These are phyloP conservation scores for Vanessa atalanta DNA, from an alignment of 1,140 invertebrate species.

Conservation along the genomic window DNA sequence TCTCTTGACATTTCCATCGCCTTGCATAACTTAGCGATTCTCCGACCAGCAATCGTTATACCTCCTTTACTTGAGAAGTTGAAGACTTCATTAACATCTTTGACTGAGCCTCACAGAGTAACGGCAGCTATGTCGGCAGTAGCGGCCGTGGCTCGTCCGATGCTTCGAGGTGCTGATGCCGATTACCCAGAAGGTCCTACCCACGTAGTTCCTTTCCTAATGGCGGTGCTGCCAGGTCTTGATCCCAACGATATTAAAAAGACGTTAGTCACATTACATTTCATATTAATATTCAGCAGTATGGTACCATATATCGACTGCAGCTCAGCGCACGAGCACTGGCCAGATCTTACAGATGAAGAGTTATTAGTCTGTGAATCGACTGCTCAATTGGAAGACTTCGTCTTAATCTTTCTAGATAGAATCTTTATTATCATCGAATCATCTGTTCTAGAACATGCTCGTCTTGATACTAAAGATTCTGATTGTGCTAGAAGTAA, in stretches of 20 bases:
- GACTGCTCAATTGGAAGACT: constrained; percentile 91
- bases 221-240: constrained; percentile 91
- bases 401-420: constrained; percentile 93
- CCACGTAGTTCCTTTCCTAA: constrained; percentile 90
- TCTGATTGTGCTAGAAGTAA: constrained; percentile 83
- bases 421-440: constrained; percentile 88
- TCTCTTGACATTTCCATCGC: constrained; percentile 84
- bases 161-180: constrained; percentile 84
- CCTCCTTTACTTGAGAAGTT: constrained; percentile 91
- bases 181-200: constrained; percentile 88
- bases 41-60: constrained; percentile 91
- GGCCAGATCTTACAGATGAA: constrained; percentile 87
- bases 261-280: constrained; percentile 88
- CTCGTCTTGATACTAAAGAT: constrained; percentile 84
- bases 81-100: constrained; percentile 88
- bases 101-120: constrained; percentile 93
- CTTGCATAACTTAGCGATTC: constrained; percentile 87
- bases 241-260: constrained; percentile 95
- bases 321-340: constrained; percentile 85
- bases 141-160: constrained; percentile 85
- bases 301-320: constrained; percentile 92
- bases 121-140: constrained; percentile 90
- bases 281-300: constrained; percentile 88
- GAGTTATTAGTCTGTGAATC: constrained; percentile 89
- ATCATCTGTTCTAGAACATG: constrained; percentile 85